These are phyloP conservation scores for Protosalanx chinensis DNA, from an alignment of 2,797 vertebrate genomes.

Conservation along the genomic window DNA sequence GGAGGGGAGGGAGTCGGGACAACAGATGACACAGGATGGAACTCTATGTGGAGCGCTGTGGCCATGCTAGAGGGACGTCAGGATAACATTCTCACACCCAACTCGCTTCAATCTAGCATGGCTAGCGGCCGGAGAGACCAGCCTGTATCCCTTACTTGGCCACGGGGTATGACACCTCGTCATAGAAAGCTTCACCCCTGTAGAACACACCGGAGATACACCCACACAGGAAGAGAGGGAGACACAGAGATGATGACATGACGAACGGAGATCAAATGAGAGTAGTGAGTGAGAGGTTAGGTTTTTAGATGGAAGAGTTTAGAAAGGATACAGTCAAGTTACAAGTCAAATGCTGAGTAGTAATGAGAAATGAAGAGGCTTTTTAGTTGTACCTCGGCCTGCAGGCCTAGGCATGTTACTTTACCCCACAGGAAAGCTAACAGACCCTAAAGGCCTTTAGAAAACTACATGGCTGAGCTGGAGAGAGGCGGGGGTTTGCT, in stretches of 20 bases:
- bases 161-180: slow-evolving; percentile 61
- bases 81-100: not conserved
- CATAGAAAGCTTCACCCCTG: slow-evolving; percentile 72
- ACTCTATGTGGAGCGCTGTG: not conserved
- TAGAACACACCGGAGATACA: slow-evolving; percentile 35
- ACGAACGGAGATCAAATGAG: slow-evolving; percentile 4
- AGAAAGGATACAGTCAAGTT: not conserved
- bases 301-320: not conserved
- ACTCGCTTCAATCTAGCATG: not conserved
- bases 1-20: not conserved
- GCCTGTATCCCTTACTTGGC: slow-evolving; percentile 71
- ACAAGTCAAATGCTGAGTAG: not conserved
- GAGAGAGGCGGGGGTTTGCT: not conserved
- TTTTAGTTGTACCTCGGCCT: not conserved
- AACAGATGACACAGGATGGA: not conserved
- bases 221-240: slow-evolving; percentile 30
- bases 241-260: slow-evolving; percentile 3
- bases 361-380: not conserved
- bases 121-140: too few species aligned
- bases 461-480: not conserved
- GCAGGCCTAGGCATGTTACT: not conserved
- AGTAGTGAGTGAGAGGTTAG: not conserved
- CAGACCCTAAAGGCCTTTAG: not conserved
- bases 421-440: not conserved
- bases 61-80: not conserved